These are phyloP conservation scores for Leiothrix lutea DNA, from an alignment of 2,113 vertebrate genomes.

Conservation along the genomic window DNA sequence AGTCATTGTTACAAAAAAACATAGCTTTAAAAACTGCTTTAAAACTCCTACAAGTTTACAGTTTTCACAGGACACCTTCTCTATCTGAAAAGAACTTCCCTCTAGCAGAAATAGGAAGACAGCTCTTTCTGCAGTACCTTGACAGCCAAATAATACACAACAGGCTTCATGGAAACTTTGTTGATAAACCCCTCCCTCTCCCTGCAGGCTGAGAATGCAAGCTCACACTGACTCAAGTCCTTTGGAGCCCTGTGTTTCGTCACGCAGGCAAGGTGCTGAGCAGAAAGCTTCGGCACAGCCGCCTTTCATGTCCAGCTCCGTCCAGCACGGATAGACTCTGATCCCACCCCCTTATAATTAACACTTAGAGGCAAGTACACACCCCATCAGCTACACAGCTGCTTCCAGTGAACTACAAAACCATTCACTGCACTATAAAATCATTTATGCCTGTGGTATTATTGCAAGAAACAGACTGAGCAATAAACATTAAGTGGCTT, in stretches of 20 bases:
- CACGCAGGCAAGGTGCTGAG: background rate
- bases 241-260: background rate
- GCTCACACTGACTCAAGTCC: background rate
- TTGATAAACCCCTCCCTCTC: background rate
- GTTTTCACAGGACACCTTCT: background rate
- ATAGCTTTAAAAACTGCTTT: background rate
- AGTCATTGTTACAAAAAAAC: background rate
- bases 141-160: background rate
- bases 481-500: background rate
- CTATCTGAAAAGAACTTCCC: background rate
- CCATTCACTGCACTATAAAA: background rate
- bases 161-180: background rate
- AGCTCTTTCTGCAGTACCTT: background rate
- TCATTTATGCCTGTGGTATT: background rate
- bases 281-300: background rate
- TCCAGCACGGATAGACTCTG: background rate
- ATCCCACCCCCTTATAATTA: background rate
- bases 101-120: background rate
- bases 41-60: background rate
- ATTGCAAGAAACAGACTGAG: background rate
- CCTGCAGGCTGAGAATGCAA: background rate
- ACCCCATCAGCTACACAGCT: background rate
- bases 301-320: background rate
- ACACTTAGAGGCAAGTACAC: background rate
- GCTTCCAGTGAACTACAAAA: background rate